Percentiles rank a stretch among this genome's conserved stretches.
Evolutionary conservation across 2,888 invertebrate genomes (phyloP).

Genomic region (Cheilosia soror): DNA sequence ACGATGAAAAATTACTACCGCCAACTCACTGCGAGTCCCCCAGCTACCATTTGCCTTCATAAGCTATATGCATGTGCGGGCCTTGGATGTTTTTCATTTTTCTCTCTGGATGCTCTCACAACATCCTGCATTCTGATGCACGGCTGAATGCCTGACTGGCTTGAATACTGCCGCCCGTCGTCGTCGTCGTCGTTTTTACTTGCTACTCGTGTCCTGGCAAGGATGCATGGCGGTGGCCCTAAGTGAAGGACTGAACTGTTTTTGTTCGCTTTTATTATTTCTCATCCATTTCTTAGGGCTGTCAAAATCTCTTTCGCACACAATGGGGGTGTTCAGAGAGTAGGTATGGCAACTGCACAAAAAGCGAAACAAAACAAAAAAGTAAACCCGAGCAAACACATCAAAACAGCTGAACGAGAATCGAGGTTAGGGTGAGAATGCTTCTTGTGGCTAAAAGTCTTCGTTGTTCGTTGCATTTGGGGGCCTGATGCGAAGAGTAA

Average conservation of each 20-base stretch:
- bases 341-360: slow-evolving; percentile 1
- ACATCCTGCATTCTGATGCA: slow-evolving; percentile 69
- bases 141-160: slow-evolving; percentile 56
- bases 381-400: slow-evolving; percentile 27
- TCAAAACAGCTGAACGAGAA: slow-evolving; percentile 64
- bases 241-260: slow-evolving; percentile 49
- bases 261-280: slow-evolving; percentile 71
- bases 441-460: slow-evolving; percentile 56
- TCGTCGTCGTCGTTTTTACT: not conserved
- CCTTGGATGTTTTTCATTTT: slow-evolving; percentile 59
- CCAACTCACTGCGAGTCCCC: slow-evolving; percentile 53
- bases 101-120: slow-evolving; percentile 40
- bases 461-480: slow-evolving; percentile 21
- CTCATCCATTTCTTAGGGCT: slow-evolving; percentile 73
- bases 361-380: not conserved
- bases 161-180: slow-evolving; percentile 32
- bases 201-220: slow-evolving; percentile 49
- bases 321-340: slow-evolving; percentile 60
- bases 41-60: slow-evolving; percentile 12
- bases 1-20: slow-evolving; percentile 73
- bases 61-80: slow-evolving; percentile 51
- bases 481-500: slow-evolving; percentile 45
- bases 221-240: slow-evolving; percentile 49
- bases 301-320: slow-evolving; percentile 73
- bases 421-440: slow-evolving; percentile 67